phyloP scores from a whole-genome alignment of 2,797 vertebrate genomes.

The Toxotes lorentzi region DNA sequence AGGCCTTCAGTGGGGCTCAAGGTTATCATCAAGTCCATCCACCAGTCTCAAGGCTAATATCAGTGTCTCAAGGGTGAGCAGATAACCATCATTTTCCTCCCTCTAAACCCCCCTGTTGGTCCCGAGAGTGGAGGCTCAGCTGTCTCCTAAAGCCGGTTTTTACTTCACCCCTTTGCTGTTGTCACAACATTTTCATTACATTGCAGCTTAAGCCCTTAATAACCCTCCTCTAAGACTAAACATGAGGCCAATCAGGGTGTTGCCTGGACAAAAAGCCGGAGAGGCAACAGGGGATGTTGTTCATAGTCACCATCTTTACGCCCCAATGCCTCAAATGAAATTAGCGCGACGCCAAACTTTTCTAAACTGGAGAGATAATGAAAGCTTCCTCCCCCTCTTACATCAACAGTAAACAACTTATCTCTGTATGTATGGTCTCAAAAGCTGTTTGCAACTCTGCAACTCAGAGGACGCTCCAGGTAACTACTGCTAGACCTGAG shows the following conservation, averaged over 20 bases:
- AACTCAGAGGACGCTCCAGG: slow-evolving; percentile 54
- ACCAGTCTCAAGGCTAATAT: slow-evolving; percentile 77
- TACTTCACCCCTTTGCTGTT: slow-evolving; percentile 74
- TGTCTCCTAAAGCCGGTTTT: slow-evolving; percentile 79
- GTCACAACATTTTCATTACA: slow-evolving; percentile 84
- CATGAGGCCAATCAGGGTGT: slow-evolving; percentile 78
- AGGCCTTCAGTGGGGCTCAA: slow-evolving; percentile 59
- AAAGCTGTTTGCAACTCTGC: slow-evolving; percentile 58
- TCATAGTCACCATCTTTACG: slow-evolving; percentile 15
- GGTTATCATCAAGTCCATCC: slow-evolving; percentile 81
- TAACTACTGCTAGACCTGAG: background rate
- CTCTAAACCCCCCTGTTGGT: slow-evolving; percentile 64
- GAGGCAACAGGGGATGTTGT: slow-evolving; percentile 39
- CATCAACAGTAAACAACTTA: slow-evolving; percentile 34
- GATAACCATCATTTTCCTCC: slow-evolving; percentile 81
- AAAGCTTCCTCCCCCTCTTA: background rate
- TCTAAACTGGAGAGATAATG: background rate
- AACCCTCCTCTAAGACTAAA: slow-evolving; percentile 77
- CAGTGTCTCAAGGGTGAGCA: slow-evolving; percentile 76
- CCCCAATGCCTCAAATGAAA: slow-evolving; percentile 21
- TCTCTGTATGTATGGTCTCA: slow-evolving; percentile 17
- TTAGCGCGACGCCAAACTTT: slow-evolving; percentile 12
- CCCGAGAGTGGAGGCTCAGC: slow-evolving; percentile 73
- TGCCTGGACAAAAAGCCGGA: slow-evolving; percentile 53
- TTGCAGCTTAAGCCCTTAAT: slow-evolving; percentile 78